These are phyloP conservation scores for Typhlichthys eigenmanni DNA, from an alignment of 2,797 vertebrate genomes.

Conservation along the genomic window DNA sequence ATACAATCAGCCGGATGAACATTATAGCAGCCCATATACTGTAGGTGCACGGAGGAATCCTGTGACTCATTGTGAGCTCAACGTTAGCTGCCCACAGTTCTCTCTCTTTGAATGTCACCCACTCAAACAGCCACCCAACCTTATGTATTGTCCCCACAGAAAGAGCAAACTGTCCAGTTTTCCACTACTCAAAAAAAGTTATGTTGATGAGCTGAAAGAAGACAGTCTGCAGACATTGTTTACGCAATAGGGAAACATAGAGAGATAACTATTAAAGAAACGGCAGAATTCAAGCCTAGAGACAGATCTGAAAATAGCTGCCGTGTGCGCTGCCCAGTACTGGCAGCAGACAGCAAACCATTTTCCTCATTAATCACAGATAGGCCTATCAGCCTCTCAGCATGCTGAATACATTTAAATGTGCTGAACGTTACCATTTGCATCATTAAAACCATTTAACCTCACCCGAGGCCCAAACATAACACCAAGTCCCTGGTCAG, in stretches of 20 bases:
- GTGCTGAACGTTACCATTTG: constrained; percentile 53
- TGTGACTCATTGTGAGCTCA: constrained; percentile 1
- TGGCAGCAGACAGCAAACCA: constrained; percentile 42
- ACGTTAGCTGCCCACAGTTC: not conserved
- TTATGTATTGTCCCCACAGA: constrained; percentile 9
- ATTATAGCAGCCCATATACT: constrained; percentile 38
- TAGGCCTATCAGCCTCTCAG: constrained; percentile 52
- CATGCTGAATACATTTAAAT: constrained; percentile 55
- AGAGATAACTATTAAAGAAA: constrained; percentile 60
- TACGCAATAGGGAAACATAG: constrained; percentile 36
- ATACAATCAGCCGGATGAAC: constrained; percentile 51
- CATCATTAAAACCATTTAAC: constrained; percentile 50
- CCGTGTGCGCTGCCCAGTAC: constrained; percentile 36
- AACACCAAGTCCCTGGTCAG: constrained; percentile 31
- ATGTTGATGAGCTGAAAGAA: constrained; percentile 40
- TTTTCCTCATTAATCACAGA: constrained; percentile 72
- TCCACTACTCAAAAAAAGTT: constrained; percentile 29
- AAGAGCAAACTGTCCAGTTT: constrained; percentile 26
- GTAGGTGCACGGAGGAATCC: constrained; percentile 39
- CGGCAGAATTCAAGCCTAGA: constrained; percentile 41
- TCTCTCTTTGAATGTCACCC: not conserved
- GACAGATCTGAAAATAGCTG: constrained; percentile 62
- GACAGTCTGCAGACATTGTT: constrained; percentile 1
- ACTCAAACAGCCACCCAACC: not conserved
- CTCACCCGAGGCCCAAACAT: constrained; percentile 48